phyloP scores from a whole-genome alignment of 2,797 vertebrate genomes.

The Typhlichthys eigenmanni region DNA sequence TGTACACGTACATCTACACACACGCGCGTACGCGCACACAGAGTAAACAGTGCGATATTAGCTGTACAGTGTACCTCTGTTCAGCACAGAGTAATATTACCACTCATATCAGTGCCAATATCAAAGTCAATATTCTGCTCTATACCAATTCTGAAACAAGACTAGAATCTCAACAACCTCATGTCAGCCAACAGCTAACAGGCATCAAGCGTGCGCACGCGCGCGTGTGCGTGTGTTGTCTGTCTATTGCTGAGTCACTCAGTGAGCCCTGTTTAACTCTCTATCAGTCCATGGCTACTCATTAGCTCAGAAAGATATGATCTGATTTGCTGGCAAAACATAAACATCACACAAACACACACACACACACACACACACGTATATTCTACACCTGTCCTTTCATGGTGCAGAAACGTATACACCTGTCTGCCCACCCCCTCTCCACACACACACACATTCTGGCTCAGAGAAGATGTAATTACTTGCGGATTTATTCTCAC shows the following conservation, averaged over 20 bases:
- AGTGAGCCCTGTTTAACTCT: slow-evolving; percentile 37
- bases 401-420: too few species aligned
- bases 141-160: slow-evolving; percentile 34
- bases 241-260: slow-evolving; percentile 28
- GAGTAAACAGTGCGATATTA: slow-evolving; percentile 53
- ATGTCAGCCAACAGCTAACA: slow-evolving; percentile 10
- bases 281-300: slow-evolving; percentile 35
- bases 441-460: not conserved
- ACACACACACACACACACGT: slow-evolving; percentile 16
- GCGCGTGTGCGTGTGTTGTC: slow-evolving; percentile 1
- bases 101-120: slow-evolving; percentile 43
- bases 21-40: not conserved
- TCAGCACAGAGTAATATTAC: slow-evolving; percentile 51
- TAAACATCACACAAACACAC: slow-evolving; percentile 12
- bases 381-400: not conserved
- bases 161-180: slow-evolving; percentile 46
- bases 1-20: slow-evolving; percentile 20
- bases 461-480: slow-evolving; percentile 26
- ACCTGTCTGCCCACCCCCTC: too few species aligned
- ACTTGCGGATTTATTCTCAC: slow-evolving; percentile 41
- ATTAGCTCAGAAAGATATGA: slow-evolving; percentile 31
- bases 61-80: slow-evolving; percentile 30
- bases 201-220: not conserved
- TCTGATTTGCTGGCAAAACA: slow-evolving; percentile 13
- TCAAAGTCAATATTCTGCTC: slow-evolving; percentile 43